Evolutionary conservation across 1,140 invertebrate species (phyloP).

Genomic region (Chionoecetes opilio): DNA sequence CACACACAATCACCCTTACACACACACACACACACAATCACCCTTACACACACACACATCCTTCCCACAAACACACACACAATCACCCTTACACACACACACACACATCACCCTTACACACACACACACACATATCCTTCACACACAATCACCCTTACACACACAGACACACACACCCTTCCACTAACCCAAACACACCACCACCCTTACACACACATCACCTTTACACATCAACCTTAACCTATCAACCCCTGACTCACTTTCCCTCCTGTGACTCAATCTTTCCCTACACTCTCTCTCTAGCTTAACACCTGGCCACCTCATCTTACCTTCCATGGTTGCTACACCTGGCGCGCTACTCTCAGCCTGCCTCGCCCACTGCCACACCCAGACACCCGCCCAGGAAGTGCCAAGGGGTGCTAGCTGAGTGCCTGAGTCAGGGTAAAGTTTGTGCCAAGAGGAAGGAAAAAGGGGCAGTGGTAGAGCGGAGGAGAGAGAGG

Average conservation of each 20-base stretch:
- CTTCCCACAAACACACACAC: not conserved
- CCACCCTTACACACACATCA: not conserved
- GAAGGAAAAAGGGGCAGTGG: not conserved
- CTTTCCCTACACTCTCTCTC: not conserved
- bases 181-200: not conserved
- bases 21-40: too few relatives aligned
- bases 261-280: not conserved
- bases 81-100: not conserved
- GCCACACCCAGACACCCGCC: too few relatives aligned
- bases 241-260: too few relatives aligned
- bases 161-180: not conserved
- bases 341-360: not conserved
- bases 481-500: not conserved
- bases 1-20: too few relatives aligned
- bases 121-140: not conserved
- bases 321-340: not conserved
- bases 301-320: not conserved
- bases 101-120: not conserved
- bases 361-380: not conserved
- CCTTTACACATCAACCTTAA: not conserved
- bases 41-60: not conserved
- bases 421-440: not conserved
- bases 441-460: not conserved
- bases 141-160: too few relatives aligned
- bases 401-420: not conserved